Percentiles rank a stretch among this genome's conserved stretches.
phyloP scores from a whole-genome alignment of 2,888 invertebrate species.

The Apocheima hispidaria region DNA sequence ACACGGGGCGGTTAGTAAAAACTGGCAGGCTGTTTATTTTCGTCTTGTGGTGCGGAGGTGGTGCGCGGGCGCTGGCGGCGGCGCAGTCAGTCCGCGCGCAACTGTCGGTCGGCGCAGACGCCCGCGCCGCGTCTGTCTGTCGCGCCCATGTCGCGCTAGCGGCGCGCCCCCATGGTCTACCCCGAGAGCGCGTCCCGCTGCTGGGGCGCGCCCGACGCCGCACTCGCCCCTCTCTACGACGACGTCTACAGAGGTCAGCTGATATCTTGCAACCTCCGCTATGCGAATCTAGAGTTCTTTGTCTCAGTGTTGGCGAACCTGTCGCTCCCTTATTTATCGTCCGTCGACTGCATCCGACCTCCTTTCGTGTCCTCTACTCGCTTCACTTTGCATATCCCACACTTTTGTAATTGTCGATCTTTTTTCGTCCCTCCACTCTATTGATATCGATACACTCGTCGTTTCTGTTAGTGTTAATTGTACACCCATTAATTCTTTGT shows the following conservation, averaged over 20 bases:
- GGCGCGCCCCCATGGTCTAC: slow-evolving; percentile 86
- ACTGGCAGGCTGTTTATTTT: slow-evolving; percentile 51
- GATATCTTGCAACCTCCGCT: slow-evolving; percentile 60
- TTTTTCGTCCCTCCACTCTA: slow-evolving; percentile 6
- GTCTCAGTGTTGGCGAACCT: slow-evolving; percentile 57
- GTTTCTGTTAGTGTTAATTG: slow-evolving; percentile 40
- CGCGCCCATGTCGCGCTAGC: slow-evolving; percentile 69
- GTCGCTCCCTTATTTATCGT: slow-evolving; percentile 44
- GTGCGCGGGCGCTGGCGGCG: slow-evolving; percentile 36
- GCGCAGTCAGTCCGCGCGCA: slow-evolving; percentile 74
- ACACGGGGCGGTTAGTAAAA: slow-evolving; percentile 48
- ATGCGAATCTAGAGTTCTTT: slow-evolving; percentile 58
- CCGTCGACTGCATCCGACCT: slow-evolving; percentile 37
- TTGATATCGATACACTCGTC: slow-evolving; percentile 34
- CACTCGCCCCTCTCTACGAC: slow-evolving; percentile 88
- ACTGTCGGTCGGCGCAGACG: slow-evolving; percentile 78
- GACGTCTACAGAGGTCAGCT: slow-evolving; percentile 88
- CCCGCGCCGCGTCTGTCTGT: slow-evolving; percentile 68
- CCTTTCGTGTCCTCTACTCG: slow-evolving; percentile 42
- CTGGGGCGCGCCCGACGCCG: slow-evolving; percentile 87
- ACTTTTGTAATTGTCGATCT: slow-evolving; percentile 12
- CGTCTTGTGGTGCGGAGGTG: slow-evolving; percentile 40
- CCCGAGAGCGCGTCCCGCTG: slow-evolving; percentile 85
- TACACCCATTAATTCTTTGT: slow-evolving; percentile 43
- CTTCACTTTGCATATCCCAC: slow-evolving; percentile 27